Percentiles rank a stretch among this genome's conserved stretches.
These are phyloP conservation scores for Lacanobia wlatinum DNA, from an alignment of 2,888 invertebrate species.

Conservation along the genomic window DNA sequence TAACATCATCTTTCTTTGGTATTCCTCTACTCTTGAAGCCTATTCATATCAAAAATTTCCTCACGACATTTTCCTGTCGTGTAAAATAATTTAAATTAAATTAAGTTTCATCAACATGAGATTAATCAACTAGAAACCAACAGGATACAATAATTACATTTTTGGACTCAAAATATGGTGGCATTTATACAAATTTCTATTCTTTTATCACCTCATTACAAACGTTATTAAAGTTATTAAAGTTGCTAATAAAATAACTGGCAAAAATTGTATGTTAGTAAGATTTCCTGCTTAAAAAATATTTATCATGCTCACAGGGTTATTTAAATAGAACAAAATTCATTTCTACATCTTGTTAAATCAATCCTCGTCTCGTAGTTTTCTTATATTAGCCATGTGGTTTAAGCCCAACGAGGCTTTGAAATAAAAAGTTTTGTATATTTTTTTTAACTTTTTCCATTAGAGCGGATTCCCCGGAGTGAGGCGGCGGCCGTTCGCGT, in stretches of 20 bases:
- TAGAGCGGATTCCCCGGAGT: constrained; percentile 85
- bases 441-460: constrained; percentile 89
- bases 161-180: no score
- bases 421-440: constrained; percentile 87
- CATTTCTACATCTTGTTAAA: constrained; percentile 24
- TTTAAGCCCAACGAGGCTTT: constrained; percentile 75
- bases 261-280: not conserved
- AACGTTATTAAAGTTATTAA: not conserved
- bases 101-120: not conserved
- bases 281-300: not conserved
- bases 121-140: constrained; percentile 18
- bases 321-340: not conserved
- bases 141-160: constrained; percentile 16
- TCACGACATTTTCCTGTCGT: not conserved
- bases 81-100: not conserved
- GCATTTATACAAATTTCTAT: no score
- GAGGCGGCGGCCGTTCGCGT: constrained; percentile 86
- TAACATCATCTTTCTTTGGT: no score
- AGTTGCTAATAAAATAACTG: not conserved
- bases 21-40: no score
- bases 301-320: no score
- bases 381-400: constrained; percentile 61
- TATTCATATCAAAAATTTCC: not conserved
- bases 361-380: constrained; percentile 55
- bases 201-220: no score